These are phyloP conservation scores for Egretta garzetta DNA, from an alignment of 2,113 vertebrate genomes.

Conservation along the genomic window DNA sequence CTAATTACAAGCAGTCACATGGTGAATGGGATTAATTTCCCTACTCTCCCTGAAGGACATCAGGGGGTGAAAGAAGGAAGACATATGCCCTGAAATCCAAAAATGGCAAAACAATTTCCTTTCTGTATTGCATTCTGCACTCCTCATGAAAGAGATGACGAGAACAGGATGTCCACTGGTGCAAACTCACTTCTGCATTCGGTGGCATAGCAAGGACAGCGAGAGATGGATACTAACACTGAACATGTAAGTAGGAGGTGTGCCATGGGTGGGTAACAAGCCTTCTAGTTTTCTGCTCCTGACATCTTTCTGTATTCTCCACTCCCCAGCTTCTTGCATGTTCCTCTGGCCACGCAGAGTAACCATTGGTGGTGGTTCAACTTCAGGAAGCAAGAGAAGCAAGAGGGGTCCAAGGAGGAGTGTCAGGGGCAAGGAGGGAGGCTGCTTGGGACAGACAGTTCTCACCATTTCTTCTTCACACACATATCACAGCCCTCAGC, in stretches of 20 bases:
- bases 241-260: neutral
- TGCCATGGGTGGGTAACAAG: neutral
- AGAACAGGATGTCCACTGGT: neutral
- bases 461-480: neutral
- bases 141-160: neutral
- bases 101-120: neutral
- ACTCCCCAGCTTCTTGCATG: neutral
- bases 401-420: neutral
- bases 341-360: neutral
- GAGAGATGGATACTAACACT: neutral
- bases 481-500: neutral
- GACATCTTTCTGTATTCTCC: neutral
- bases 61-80: slow-evolving; percentile 34
- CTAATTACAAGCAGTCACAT: slow-evolving; percentile 69
- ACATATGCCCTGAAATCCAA: neutral
- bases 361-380: neutral
- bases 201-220: rapidly evolving
- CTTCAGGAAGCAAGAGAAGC: neutral
- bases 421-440: neutral
- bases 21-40: slow-evolving; percentile 63
- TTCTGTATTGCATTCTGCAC: neutral
- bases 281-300: neutral
- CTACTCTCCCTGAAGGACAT: slow-evolving; percentile 47
- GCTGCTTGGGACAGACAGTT: neutral
- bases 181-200: neutral